phyloP scores from a whole-genome alignment of 2,888 invertebrate species.

The Andrena haemorrhoa region DNA sequence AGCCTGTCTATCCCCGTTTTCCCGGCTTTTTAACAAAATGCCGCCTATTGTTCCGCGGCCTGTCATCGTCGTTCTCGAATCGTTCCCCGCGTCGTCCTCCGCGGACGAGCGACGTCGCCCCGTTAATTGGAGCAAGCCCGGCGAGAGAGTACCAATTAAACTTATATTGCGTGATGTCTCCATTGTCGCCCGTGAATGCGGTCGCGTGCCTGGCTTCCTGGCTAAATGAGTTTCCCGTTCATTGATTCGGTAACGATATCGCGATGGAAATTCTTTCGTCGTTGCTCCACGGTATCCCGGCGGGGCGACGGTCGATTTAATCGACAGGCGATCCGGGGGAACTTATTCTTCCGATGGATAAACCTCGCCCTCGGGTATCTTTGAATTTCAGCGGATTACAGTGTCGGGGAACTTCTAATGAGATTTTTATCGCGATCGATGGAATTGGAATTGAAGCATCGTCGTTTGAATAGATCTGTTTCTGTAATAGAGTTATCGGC shows the following conservation, averaged over 20 bases:
- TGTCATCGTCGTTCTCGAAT: neutral
- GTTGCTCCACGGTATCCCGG: neutral
- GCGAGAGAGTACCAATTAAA: slow-evolving; percentile 66
- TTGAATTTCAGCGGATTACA: neutral
- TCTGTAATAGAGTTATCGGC: neutral
- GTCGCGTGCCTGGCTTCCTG: slow-evolving; percentile 39
- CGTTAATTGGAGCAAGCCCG: slow-evolving; percentile 52
- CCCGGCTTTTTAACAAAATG: slow-evolving; percentile 42
- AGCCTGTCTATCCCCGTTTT: slow-evolving; percentile 19
- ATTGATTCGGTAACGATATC: slow-evolving; percentile 50
- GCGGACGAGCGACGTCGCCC: slow-evolving; percentile 48
- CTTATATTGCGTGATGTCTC: slow-evolving; percentile 54
- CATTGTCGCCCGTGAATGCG: slow-evolving; percentile 56
- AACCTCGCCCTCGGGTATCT: slow-evolving; percentile 3
- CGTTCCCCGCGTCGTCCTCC: slow-evolving; percentile 1
- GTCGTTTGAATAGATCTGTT: neutral
- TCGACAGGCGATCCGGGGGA: neutral
- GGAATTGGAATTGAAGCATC: neutral
- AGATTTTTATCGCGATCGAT: slow-evolving; percentile 7
- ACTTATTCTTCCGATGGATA: neutral
- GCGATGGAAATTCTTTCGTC: neutral
- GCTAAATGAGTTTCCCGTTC: slow-evolving; percentile 48
- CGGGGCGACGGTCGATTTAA: neutral
- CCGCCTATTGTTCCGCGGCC: slow-evolving; percentile 31
- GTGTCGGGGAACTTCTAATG: slow-evolving; percentile 6